Percentiles rank a stretch among this genome's conserved stretches.
Evolutionary conservation across 2,888 invertebrate genomes (phyloP).

Genomic region (Phytoseiulus persimilis): DNA sequence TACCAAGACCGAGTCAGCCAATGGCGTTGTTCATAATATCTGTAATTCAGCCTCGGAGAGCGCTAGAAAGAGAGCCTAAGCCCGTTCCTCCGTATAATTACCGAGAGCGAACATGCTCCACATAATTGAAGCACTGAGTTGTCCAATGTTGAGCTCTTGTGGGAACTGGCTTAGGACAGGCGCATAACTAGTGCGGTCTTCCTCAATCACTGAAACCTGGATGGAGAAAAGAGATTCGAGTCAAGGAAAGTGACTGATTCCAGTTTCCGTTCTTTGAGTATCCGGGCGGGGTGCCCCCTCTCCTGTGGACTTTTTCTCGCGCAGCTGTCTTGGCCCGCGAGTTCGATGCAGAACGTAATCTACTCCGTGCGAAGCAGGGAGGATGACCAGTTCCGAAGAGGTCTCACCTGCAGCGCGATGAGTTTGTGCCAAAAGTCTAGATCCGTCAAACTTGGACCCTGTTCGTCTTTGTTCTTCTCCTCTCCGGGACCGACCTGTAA

Average conservation of each 20-base stretch:
- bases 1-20: not conserved
- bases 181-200: constrained; percentile 94
- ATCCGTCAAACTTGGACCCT: constrained; percentile 68
- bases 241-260: too few relatives aligned
- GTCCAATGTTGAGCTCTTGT: constrained; percentile 94
- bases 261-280: too few relatives aligned
- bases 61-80: not conserved
- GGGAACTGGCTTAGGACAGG: constrained; percentile 97
- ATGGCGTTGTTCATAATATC: not conserved
- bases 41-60: not conserved
- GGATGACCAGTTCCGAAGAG: too few relatives aligned
- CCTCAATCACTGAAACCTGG: constrained; percentile 79
- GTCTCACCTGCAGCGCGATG: constrained; percentile 80
- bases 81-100: not conserved
- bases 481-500: not conserved
- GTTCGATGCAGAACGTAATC: too few relatives aligned
- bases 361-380: too few relatives aligned
- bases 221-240: not conserved
- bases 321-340: too few relatives aligned
- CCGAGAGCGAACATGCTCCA: constrained; percentile 87
- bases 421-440: constrained; percentile 97
- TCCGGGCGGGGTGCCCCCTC: too few relatives aligned
- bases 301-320: too few relatives aligned
- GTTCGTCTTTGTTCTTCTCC: constrained; percentile 52
- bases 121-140: constrained; percentile 93